Conservation (phyloP, 2,888 invertebrate genomes). For the Maniola hyperantus region DNA sequence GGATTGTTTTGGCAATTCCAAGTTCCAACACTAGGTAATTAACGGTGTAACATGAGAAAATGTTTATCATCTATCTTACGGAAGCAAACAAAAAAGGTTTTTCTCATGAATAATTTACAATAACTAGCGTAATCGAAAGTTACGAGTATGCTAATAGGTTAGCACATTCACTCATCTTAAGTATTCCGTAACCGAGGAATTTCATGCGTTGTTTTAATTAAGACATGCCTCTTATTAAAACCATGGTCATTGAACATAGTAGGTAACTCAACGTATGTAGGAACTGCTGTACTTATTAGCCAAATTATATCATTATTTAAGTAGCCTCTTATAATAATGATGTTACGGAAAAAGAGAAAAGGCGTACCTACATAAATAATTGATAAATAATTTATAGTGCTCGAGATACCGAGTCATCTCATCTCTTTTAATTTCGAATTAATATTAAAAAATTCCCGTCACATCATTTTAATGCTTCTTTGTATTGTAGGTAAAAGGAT, state of each 20-base stretch:
- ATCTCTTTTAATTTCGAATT: too few relatives aligned
- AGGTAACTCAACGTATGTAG: not conserved
- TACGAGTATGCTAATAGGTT: constrained; percentile 25
- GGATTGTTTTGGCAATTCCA: constrained; percentile 24
- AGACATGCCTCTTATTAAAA: constrained; percentile 8
- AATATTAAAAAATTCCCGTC: too few relatives aligned
- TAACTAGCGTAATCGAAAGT: constrained; percentile 37
- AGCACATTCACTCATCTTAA: constrained; percentile 26
- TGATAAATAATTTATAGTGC: too few relatives aligned
- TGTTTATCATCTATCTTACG: constrained; percentile 38
- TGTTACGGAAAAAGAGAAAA: too few relatives aligned
- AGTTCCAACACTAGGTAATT: constrained; percentile 24
- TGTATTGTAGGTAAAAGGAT: too few relatives aligned
- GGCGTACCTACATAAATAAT: too few relatives aligned
- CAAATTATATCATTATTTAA: constrained; percentile 2
- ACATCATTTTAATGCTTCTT: too few relatives aligned
- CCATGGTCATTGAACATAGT: not conserved
- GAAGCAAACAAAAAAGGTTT: constrained; percentile 35
- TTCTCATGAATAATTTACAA: constrained; percentile 33
- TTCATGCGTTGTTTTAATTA: constrained; percentile 12
- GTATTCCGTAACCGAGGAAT: constrained; percentile 15
- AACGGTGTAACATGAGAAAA: constrained; percentile 35
- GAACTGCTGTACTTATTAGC: not conserved
- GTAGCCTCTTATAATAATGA: not conserved
- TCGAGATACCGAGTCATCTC: too few relatives aligned